Evolutionary conservation across 2,797 vertebrate genomes (phyloP), one percentile per base, ranked within the genome.

Genomic region (Aeoliscus strigatus): DNA sequence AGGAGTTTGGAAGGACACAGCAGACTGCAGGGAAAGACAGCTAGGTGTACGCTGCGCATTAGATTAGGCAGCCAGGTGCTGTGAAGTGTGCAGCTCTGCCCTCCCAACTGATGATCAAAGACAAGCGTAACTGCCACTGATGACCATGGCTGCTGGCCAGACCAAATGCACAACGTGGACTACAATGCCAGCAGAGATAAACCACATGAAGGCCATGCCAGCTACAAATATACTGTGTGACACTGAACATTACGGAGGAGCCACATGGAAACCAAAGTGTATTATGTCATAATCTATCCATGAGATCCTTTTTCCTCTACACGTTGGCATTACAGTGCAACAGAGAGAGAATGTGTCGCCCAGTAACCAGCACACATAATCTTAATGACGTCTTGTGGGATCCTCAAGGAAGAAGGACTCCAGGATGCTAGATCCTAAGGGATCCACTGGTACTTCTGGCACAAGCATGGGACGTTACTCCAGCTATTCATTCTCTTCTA

Each of bases 301-400:
- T 45, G 5, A 57, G 61, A 41, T 47, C 34, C 48, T 55, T 60
- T 51, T 35, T 73, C 39, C 48, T 37, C 41, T 57, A 60, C n/a
- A n/a, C n/a, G n/a, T n/a, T n/a, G n/a, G n/a, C n/a, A 8, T 26
- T 63, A 39, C 18, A 9, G 51, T 50, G 56, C 55, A 55, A 54
- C 31, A 73, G 52, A 37, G 40, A 37, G 53, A 61, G 58, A 63
- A 33, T 66, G 55, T 69, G 69, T 68, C 71, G 57, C 33, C 29
- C 72, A 60, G 58, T 53, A 60, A 28, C 39, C 32, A 41, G 61
- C 44, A 27, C 50, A 77, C 77, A 81, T 85, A 78, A 81, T 82
- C 60, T 66, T 86, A 86, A 85, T 84, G 77, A 87, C 65, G 76
- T 81, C 84, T 77, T 66, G 13, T 83, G 82, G 82, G 82, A 85